Percentiles rank a stretch among this genome's conserved stretches.
Conservation (phyloP, 2,888 invertebrate genomes). For the Drosophila recens region DNA sequence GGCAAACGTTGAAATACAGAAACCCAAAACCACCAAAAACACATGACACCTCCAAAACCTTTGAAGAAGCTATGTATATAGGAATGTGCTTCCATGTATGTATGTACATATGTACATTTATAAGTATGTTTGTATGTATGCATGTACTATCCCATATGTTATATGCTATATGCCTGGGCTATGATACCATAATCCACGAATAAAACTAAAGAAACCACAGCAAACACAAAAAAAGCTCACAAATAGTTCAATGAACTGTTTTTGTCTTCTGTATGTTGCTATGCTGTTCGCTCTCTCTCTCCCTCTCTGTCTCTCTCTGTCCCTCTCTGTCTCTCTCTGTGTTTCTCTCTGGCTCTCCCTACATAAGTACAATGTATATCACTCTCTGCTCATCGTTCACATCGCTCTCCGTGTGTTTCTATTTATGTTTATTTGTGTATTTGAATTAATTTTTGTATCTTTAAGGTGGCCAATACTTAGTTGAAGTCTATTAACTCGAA, state of each 20-base stretch:
- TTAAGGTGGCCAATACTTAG: constrained; percentile 50
- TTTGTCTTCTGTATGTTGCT: constrained; percentile 74
- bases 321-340: constrained; percentile 15
- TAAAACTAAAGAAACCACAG: constrained; percentile 80
- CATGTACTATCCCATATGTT: constrained; percentile 47
- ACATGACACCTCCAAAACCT: constrained; percentile 66
- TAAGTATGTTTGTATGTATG: constrained; percentile 18
- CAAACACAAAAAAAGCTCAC: constrained; percentile 78
- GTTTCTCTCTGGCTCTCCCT: constrained; percentile 27
- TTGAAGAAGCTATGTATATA: constrained; percentile 63
- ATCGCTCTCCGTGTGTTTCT: constrained; percentile 38
- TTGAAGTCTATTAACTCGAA: constrained; percentile 37
- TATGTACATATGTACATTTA: constrained; percentile 3
- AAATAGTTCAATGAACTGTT: constrained; percentile 82
- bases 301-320: constrained; percentile 11
- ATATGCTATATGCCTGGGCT: constrained; percentile 58
- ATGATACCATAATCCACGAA: constrained; percentile 83
- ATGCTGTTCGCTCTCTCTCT: constrained; percentile 58
- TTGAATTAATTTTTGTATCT: constrained; percentile 67
- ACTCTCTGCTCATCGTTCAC: constrained; percentile 23
- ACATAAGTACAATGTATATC: constrained; percentile 19
- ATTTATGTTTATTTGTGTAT: constrained; percentile 70
- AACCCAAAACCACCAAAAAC: constrained; percentile 41
- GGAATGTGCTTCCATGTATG: constrained; percentile 6
- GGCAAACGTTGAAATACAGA: constrained; percentile 43